A percentile compares a stretch with the other conserved stretches of the same genome.
Evolutionary conservation across 1,140 invertebrate genomes (phyloP).

Genomic region (Rhizoglyphus robini): DNA sequence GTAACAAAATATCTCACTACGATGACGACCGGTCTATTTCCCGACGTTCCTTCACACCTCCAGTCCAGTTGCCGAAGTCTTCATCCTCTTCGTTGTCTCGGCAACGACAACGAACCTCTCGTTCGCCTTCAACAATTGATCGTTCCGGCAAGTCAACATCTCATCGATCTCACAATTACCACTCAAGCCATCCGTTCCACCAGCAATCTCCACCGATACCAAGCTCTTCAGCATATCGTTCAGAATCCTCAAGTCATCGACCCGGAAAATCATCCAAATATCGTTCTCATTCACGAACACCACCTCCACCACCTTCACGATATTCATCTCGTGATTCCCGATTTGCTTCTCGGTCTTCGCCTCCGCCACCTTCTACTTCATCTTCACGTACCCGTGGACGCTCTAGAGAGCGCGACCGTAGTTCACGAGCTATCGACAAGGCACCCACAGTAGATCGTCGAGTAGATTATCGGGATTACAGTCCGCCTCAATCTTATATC

Average conservation of each 20-base stretch:
- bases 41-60: too few relatives aligned
- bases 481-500: not conserved
- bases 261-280: not conserved
- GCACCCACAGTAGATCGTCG: not conserved
- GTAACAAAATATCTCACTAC: not conserved
- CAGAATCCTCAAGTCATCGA: not conserved
- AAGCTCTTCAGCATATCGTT: not conserved
- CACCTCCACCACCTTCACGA: not conserved
- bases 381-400: not conserved
- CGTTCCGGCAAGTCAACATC: not conserved
- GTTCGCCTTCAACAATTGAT: not conserved
- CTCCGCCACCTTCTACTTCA: not conserved
- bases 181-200: too few relatives aligned
- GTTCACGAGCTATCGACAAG: not conserved
- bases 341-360: not conserved
- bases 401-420: not conserved
- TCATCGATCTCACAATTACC: not conserved
- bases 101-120: not conserved
- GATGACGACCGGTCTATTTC: not conserved
- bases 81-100: too few relatives aligned
- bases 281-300: not conserved
- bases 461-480: too few relatives aligned
- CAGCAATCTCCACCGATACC: not conserved
- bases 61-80: too few relatives aligned
- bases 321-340: not conserved